phyloP scores from a whole-genome alignment of 2,797 vertebrate species.

The Sebastes elongatus region DNA sequence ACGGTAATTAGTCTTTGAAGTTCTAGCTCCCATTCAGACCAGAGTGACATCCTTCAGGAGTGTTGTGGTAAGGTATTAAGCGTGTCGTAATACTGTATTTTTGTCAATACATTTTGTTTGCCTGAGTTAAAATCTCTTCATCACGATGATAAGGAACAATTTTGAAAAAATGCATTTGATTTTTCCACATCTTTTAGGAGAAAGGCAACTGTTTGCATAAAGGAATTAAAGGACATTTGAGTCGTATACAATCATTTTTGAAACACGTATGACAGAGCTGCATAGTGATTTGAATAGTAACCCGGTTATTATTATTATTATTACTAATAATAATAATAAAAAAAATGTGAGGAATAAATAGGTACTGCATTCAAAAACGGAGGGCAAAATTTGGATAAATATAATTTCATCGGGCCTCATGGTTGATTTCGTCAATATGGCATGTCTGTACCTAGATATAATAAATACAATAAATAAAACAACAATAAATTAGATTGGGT shows the following conservation, averaged over 20 bases:
- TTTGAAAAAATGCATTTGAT: constrained; percentile 72
- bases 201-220: constrained; percentile 83
- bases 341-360: constrained; percentile 76
- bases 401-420: constrained; percentile 66
- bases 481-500: constrained; percentile 84
- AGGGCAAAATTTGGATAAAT: constrained; percentile 67
- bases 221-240: constrained; percentile 78
- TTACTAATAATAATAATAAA: constrained; percentile 32
- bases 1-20: constrained; percentile 84
- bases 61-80: constrained; percentile 78
- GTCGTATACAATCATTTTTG: constrained; percentile 79
- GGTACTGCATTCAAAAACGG: constrained; percentile 72
- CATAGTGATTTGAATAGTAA: constrained; percentile 81
- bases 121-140: constrained; percentile 81
- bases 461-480: constrained; percentile 86
- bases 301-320: constrained; percentile 73
- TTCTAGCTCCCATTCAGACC: constrained; percentile 83
- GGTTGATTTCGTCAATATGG: constrained; percentile 70
- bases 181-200: constrained; percentile 77
- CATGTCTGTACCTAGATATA: constrained; percentile 80
- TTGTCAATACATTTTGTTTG: constrained; percentile 78
- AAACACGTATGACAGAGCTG: constrained; percentile 80
- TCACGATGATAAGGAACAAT: constrained; percentile 72
- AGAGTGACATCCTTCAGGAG: constrained; percentile 84
- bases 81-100: constrained; percentile 81